Evolutionary conservation across 2,113 vertebrate genomes (phyloP), one percentile per base, ranked within the genome.

Genomic region (Nesoenas mayeri): DNA sequence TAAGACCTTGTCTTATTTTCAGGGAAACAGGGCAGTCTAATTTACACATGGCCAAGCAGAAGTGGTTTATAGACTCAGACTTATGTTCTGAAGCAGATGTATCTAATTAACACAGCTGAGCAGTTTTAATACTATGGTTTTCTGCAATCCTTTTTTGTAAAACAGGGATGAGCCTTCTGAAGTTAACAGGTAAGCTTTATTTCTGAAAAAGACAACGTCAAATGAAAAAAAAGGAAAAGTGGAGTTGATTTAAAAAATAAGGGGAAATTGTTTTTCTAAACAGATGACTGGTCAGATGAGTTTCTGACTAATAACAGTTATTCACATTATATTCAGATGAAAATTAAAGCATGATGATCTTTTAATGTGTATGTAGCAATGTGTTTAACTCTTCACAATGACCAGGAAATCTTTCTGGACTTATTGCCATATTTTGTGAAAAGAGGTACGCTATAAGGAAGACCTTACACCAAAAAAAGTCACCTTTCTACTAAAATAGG

Each of bases 71-170:
- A 93, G 81, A 56, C 38, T n/a, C 53, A 67, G 51, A 80, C 47
- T 88, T 89, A 61, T 44, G 88, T 96, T 89, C 71, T 79, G 56
- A 86, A 80, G 64, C 62, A 91, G 40, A 62, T 85, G 51, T 79
- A 51, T 82, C 17, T 58, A 77, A 73, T 85, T 80, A 91, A 62
- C 75, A 67, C 18, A 88, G 75, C 75, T 51, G 17, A 90, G 19
- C 67, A 53, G 29, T 62, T 90, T 77, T 85, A 73, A 47, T 83
- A 22, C 14, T 80, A 4, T 9, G 64, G 14, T 85, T 44, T 15
- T 83, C 50, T 3, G 5, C 10, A 60, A 38, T 69, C 18, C 6
- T 28, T 88, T 62, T 70, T 40, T 85, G 8, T 65, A 36, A 60
- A 81, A 58, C 6, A 60, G 28, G 1, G 15, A 3, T 73, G 58